Conservation (phyloP, 2,113 vertebrate genomes). For the Erinaceus europaeus region DNA sequence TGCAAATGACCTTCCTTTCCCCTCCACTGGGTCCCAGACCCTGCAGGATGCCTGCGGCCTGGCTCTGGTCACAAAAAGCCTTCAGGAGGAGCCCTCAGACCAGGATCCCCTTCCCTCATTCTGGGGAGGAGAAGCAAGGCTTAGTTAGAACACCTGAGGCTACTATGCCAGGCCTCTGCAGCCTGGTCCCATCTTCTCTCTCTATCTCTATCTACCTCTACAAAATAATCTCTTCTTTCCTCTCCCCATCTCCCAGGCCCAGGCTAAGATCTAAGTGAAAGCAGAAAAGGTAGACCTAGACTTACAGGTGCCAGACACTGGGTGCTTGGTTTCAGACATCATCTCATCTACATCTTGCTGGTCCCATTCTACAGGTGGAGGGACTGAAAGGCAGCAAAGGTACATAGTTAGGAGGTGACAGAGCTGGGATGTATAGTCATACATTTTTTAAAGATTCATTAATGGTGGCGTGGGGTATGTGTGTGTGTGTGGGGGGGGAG, state of each 20-base stretch:
- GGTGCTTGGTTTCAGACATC: neutral
- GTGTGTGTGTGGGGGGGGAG: too few species aligned
- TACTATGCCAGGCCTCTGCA: neutral
- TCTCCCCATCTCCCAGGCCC: neutral
- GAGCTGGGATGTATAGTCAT: neutral
- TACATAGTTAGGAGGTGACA: neutral
- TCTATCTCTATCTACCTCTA: neutral
- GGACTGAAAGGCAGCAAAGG: neutral
- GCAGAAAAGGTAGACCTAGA: neutral
- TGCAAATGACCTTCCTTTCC: conserved; percentile 52
- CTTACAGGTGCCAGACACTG: neutral
- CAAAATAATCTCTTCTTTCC: neutral
- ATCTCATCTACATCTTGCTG: neutral
- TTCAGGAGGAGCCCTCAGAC: conserved; percentile 21
- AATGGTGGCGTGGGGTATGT: too few species aligned
- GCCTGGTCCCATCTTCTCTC: neutral
- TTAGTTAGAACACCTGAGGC: neutral
- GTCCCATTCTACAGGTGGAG: neutral
- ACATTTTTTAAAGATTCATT: too few species aligned
- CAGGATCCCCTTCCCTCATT: neutral
- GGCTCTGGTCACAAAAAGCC: conserved; percentile 26
- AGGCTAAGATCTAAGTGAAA: neutral
- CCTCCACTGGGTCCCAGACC: neutral
- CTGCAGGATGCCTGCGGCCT: neutral
- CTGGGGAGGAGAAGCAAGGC: neutral